Base-by-base conservation (phyloP, 2,797 vertebrate species). In the Hippocampus kuda region DNA sequence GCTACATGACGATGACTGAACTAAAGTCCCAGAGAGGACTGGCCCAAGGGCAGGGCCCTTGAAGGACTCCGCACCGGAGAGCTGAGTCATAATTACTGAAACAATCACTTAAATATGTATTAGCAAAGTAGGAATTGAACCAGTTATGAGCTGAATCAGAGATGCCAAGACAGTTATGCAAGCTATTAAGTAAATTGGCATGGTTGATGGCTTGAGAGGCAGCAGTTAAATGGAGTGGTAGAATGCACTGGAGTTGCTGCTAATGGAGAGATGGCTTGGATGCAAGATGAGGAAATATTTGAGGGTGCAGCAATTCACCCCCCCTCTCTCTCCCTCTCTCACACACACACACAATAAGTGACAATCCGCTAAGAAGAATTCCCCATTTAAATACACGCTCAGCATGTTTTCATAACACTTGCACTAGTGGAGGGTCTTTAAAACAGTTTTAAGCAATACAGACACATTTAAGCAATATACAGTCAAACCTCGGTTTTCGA, bases 181-280 rank as follows among this genome's bases (percentile, higher is more conserved):
- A 65, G 63, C 44, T 65, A 65, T 65, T 65, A 65, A 65, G 63
- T 48, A 26, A 65, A 65, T 65, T 65, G 42, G 24, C 44, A 48
- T 48, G n/a, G 42, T 65, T 65, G 63, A 48, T 65, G 42, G 44
- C 42, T 65, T 26, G 63, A 65, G 63, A 65, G 24, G 63, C 63
- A 48, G 63, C 13, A 46, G 42, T 65, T 65, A 48, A 65, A 65
- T 65, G 63, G 63, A 65, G 63, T 65, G 42, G 42, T 65, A 65
- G 42, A 65, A 65, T 65, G 38, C 41, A 24, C 12, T n/a, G 41
- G 62, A 44, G 62, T 64, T 44, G 62, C 44, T 20, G 63, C 44
- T 65, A 65, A 65, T 65, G 44, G 42, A 27, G 20, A 42, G 38
- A 63, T n/a, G 22, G 61, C 22, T 41, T 42, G 34, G 61, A 63